A percentile compares a stretch with the other conserved stretches of the same genome.
These are phyloP conservation scores for Zele albiditarsus DNA, from an alignment of 2,888 invertebrate species.

Conservation along the genomic window DNA sequence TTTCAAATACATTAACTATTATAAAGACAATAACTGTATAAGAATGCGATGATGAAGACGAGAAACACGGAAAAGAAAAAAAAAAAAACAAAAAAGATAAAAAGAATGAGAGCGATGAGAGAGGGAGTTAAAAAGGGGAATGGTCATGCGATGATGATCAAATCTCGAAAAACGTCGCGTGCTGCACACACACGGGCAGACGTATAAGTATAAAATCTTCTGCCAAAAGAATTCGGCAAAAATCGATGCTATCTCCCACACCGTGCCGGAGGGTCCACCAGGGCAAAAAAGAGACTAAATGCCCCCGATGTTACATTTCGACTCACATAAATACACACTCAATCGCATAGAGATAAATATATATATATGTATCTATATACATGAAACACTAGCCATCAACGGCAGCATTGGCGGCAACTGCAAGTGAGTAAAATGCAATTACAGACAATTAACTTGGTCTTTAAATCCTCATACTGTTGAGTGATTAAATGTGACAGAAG, in stretches of 20 bases:
- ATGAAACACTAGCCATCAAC: not conserved
- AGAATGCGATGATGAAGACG: not conserved
- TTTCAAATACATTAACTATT: no score
- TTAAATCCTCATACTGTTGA: constrained; percentile 40
- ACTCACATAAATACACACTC: constrained; percentile 9
- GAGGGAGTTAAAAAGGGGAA: not conserved
- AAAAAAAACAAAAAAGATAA: not conserved
- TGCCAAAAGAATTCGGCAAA: constrained; percentile 18
- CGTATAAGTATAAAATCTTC: not conserved
- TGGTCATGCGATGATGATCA: constrained; percentile 21
- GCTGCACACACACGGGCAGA: not conserved
- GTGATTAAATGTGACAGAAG: not conserved
- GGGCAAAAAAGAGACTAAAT: not conserved
- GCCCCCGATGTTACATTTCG: not conserved
- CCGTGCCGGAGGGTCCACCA: constrained; percentile 2
- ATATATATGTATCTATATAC: not conserved
- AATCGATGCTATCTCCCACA: constrained; percentile 31
- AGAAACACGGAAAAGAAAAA: not conserved
- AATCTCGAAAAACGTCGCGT: constrained; percentile 26
- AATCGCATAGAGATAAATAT: no score
- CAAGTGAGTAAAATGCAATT: constrained; percentile 65
- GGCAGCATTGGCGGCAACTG: constrained; percentile 17
- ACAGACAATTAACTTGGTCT: constrained; percentile 58
- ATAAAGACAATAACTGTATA: no score
- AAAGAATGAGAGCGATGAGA: no score